A percentile compares a stretch with the other conserved stretches of the same genome.
phyloP scores from a whole-genome alignment of 2,888 invertebrate species.

The Heliconius aoede region DNA sequence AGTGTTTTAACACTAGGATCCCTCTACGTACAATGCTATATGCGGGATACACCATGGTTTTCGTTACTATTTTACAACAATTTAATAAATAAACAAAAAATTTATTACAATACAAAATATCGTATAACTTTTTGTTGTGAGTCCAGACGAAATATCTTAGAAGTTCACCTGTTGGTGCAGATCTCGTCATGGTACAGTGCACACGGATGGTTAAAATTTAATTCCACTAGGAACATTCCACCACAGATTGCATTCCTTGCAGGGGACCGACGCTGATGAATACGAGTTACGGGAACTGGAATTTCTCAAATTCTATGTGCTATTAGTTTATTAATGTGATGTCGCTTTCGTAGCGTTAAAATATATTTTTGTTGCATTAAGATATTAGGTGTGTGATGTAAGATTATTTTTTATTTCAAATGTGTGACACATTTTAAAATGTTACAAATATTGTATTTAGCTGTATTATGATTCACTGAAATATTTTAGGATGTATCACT shows the following conservation, averaged over 20 bases:
- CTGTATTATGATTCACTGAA: no score
- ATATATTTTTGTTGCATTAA: background rate
- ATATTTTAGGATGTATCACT: no score
- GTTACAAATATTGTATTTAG: no score
- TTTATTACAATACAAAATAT: background rate
- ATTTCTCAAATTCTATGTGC: slow-evolving; percentile 37
- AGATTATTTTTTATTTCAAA: background rate
- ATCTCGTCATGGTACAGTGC: slow-evolving; percentile 51
- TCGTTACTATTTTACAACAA: no score
- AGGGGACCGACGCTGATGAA: slow-evolving; percentile 59
- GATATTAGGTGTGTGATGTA: background rate
- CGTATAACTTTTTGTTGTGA: slow-evolving; percentile 9
- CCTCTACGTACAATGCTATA: no score
- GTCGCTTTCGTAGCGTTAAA: background rate
- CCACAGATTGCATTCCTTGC: slow-evolving; percentile 79
- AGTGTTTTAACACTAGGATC: no score
- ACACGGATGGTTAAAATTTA: slow-evolving; percentile 69
- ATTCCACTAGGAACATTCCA: slow-evolving; percentile 73
- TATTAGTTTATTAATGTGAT: slow-evolving; percentile 27
- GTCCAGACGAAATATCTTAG: slow-evolving; percentile 34
- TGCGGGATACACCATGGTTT: no score
- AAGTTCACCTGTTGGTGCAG: slow-evolving; percentile 46
- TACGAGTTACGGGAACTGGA: slow-evolving; percentile 48
- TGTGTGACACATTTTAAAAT: no score
- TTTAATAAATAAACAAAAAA: no score